Conservation (phyloP, 2,797 vertebrate species). For the Myripristis jacobus region DNA sequence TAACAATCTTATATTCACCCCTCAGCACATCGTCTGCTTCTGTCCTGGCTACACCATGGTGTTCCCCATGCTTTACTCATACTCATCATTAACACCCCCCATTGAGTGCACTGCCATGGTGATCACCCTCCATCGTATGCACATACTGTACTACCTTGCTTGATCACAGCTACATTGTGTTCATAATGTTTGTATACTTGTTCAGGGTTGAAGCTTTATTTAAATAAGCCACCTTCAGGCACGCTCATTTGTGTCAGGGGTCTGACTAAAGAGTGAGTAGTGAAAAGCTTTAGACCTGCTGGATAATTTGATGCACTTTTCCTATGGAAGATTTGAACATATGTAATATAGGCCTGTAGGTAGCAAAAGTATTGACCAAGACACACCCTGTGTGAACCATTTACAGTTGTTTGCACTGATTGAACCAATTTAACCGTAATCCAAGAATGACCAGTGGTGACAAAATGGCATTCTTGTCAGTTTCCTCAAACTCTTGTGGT, state of each 20-base stretch:
- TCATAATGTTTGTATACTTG: slow-evolving; percentile 36
- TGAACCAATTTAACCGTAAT: slow-evolving; percentile 26
- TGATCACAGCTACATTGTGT: slow-evolving; percentile 56
- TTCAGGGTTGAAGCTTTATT: slow-evolving; percentile 57
- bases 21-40: slow-evolving; percentile 72
- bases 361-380: slow-evolving; percentile 25
- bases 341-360: background rate
- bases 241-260: slow-evolving; percentile 59
- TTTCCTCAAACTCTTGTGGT: slow-evolving; percentile 15
- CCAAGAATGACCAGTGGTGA: background rate
- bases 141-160: slow-evolving; percentile 38
- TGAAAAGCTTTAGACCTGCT: slow-evolving; percentile 32
- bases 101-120: slow-evolving; percentile 48
- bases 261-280: slow-evolving; percentile 47
- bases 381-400: slow-evolving; percentile 5
- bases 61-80: slow-evolving; percentile 75
- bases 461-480: slow-evolving; percentile 14
- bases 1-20: slow-evolving; percentile 56
- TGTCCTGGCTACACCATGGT: slow-evolving; percentile 58
- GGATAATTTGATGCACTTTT: slow-evolving; percentile 46
- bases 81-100: slow-evolving; percentile 67
- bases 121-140: slow-evolving; percentile 35
- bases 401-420: slow-evolving; percentile 38
- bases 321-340: slow-evolving; percentile 44
- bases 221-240: slow-evolving; percentile 36